Evolutionary conservation across 2,113 vertebrate genomes (phyloP).

Genomic region (Rhombomys opimus): DNA sequence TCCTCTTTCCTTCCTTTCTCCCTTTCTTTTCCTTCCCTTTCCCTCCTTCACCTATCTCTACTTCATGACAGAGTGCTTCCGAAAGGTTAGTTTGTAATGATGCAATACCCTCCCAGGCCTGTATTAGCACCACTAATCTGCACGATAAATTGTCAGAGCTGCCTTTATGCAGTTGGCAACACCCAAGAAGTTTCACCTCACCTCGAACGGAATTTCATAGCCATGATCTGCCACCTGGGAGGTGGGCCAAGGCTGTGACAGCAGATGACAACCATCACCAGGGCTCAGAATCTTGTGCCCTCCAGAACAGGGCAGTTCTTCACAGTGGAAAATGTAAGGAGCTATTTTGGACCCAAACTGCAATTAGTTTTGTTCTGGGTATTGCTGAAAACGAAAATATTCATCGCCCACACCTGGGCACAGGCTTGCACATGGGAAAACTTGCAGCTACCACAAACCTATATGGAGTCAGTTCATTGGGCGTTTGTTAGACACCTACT

Average conservation of each 20-base stretch:
- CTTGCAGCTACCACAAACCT: neutral
- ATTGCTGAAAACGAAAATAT: neutral
- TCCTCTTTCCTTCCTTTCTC: too few species aligned
- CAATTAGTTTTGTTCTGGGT: neutral
- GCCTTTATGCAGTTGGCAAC: neutral
- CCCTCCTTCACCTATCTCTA: too few species aligned
- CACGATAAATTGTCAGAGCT: accelerated
- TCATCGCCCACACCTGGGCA: accelerated
- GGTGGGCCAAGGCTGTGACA: neutral
- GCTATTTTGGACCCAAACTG: neutral
- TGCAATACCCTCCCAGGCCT: neutral
- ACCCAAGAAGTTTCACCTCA: neutral
- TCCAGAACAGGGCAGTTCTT: neutral
- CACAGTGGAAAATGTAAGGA: neutral
- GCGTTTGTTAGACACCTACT: neutral
- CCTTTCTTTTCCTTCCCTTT: accelerated
- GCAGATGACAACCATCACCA: accelerated
- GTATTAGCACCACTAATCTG: neutral
- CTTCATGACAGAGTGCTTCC: neutral
- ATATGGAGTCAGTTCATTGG: neutral
- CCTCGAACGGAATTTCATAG: neutral
- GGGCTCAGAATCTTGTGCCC: neutral
- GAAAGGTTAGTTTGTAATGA: neutral
- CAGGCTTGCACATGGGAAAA: neutral
- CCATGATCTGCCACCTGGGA: accelerated